Evolutionary conservation across 2,113 vertebrate species (phyloP).

Genomic region (Puffinus mauretanicus): DNA sequence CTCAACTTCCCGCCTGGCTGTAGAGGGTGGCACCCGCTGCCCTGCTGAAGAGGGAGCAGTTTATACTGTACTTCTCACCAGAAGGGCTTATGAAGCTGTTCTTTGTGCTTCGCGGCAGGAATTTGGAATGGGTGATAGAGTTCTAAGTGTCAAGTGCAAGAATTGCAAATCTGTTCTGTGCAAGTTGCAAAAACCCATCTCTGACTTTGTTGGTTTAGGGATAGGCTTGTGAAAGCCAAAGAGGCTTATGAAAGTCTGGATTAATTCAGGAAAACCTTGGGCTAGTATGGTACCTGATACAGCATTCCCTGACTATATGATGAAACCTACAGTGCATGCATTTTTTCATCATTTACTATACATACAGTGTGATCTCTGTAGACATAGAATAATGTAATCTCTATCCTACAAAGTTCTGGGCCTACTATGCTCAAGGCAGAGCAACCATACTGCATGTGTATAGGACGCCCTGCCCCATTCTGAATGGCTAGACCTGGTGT

Average conservation of each 20-base stretch:
- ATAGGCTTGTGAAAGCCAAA: background rate
- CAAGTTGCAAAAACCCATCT: background rate
- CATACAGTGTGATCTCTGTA: background rate
- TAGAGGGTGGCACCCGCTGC: background rate
- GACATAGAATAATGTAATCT: background rate
- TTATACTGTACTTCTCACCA: background rate
- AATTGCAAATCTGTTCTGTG: background rate
- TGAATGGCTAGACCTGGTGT: background rate
- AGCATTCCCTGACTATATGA: background rate
- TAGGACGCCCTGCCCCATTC: background rate
- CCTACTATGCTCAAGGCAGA: background rate
- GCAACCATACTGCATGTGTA: background rate
- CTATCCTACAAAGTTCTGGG: background rate
- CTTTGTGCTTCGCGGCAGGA: background rate
- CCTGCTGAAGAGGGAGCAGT: background rate
- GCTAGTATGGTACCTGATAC: background rate
- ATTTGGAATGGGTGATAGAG: background rate
- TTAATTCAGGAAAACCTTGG: background rate
- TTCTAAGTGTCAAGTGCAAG: background rate
- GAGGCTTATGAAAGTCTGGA: rapidly evolving
- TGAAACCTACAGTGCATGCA: background rate
- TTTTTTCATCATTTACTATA: background rate
- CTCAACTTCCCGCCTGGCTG: background rate
- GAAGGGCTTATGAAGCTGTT: background rate
- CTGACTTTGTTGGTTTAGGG: background rate